Base-by-base conservation (phyloP, 1,140 invertebrate species). In the Drosophila orena region DNA sequence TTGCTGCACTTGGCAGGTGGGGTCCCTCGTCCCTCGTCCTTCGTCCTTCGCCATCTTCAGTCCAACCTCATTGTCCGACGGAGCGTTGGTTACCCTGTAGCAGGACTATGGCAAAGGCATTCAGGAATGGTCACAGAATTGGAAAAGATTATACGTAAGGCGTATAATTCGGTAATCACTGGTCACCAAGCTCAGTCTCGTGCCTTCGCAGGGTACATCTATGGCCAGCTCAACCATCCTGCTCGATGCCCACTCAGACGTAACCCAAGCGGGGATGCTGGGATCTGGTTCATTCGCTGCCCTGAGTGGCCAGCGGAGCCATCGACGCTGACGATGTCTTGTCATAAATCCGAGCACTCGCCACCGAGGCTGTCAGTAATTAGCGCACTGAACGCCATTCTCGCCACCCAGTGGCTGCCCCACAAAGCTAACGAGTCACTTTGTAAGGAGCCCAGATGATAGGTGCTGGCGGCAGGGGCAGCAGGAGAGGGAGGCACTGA, bases 361-460 rank as follows among this genome's bases (percentile, higher is more conserved):
- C 77, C 54, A 54, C 60, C 57, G 81, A 77, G 60, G 61, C 76
- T 85, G 76, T 79, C 80, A 79, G 80, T 83, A 83, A 83, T 83
- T 85, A 85, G 81, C 81, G 78, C 81, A 66, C 73, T 81, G 81
- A 77, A 80, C 62, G 78, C 68, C 73, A 69, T 47, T 44, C 43
- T 35, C 35, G 35, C 44, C 40, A 42, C 60, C 57, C 56, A 37
- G 40, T 34, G 37, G 44, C 47, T 59, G 43, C 22, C 42, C 83
- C 59, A 73, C 77, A 81, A 81, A 71, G 66, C 84, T 89, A 86
- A 89, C 83, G 84, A 83, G 79, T 79, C 83, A 79, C 76, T 86
- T 77, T 86, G 81, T 75, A 86, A 85, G 83, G 62, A 81, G 81
- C 34, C 54, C 54, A 64, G 64, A 71, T 69, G 79, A 61, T 55